Conservation (phyloP, 2,797 vertebrate genomes). For the Macropus fuliginosus region DNA sequence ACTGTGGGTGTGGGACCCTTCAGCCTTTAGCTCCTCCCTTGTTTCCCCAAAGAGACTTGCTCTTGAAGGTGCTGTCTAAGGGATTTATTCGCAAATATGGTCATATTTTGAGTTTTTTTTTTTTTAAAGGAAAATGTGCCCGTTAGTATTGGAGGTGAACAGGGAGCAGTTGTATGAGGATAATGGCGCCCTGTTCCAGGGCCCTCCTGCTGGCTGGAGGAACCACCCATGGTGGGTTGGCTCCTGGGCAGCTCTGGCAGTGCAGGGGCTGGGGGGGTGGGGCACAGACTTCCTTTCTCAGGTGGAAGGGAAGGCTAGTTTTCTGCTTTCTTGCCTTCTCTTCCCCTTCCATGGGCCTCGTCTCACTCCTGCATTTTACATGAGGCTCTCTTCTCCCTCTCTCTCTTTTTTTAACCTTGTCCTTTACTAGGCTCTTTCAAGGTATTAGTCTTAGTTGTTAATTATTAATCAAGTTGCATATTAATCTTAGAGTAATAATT, state of each 20-base stretch:
- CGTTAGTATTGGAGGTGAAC: not conserved
- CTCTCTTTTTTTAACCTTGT: not conserved
- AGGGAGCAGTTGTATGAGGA: not conserved
- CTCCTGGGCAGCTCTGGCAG: not conserved
- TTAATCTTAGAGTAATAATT: not conserved
- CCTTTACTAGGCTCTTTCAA: not conserved
- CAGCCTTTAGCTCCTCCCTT: not conserved
- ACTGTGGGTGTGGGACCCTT: not conserved
- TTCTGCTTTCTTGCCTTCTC: not conserved
- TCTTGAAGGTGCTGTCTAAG: not conserved
- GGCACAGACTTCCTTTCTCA: not conserved
- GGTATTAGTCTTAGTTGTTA: not conserved
- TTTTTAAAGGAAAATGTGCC: not conserved
- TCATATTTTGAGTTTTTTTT: not conserved
- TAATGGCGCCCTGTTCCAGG: not conserved
- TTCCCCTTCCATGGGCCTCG: not conserved
- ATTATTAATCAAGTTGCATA: not conserved
- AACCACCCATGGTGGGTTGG: not conserved
- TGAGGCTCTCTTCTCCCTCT: not conserved
- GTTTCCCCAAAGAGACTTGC: not conserved
- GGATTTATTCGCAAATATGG: not conserved
- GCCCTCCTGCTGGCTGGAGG: not conserved
- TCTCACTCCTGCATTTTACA: not conserved
- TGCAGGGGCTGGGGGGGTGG: not conserved
- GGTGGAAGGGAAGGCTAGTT: not conserved